phyloP scores from a whole-genome alignment of 2,113 vertebrate species.

The Cheirogaleus medius region DNA sequence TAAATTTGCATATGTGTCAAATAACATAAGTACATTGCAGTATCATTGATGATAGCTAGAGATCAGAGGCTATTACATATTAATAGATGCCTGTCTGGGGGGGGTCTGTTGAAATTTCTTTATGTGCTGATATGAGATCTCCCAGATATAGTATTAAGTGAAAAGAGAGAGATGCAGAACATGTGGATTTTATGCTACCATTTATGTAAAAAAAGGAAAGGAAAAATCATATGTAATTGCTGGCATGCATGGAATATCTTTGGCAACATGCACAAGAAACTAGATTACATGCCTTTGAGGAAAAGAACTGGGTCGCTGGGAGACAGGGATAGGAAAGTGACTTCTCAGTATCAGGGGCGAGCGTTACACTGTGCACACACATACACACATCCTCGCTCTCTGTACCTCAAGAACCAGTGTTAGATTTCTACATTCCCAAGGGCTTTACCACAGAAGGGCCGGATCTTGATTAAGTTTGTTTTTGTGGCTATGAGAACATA shows the following conservation, averaged over 20 bases:
- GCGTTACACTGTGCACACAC: background rate
- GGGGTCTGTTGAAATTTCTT: background rate
- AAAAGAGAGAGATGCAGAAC: background rate
- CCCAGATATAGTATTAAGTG: background rate
- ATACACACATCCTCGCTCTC: background rate
- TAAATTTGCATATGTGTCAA: background rate
- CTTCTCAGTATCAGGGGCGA: background rate
- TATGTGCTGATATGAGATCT: background rate
- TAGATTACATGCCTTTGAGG: background rate
- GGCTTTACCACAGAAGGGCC: background rate
- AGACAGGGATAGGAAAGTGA: background rate
- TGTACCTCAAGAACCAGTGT: background rate
- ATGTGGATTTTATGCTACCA: background rate
- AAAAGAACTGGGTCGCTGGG: background rate
- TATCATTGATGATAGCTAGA: background rate
- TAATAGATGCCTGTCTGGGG: background rate
- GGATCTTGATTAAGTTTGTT: background rate
- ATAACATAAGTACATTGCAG: background rate
- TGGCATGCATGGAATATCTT: background rate
- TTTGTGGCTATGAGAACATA: accelerated
- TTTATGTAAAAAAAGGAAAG: background rate
- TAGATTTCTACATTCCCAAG: background rate
- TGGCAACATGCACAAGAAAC: background rate
- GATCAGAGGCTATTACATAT: background rate
- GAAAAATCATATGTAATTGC: background rate